These are phyloP conservation scores for Antheraea pernyi DNA, from an alignment of 1,140 invertebrate genomes.

Conservation along the genomic window DNA sequence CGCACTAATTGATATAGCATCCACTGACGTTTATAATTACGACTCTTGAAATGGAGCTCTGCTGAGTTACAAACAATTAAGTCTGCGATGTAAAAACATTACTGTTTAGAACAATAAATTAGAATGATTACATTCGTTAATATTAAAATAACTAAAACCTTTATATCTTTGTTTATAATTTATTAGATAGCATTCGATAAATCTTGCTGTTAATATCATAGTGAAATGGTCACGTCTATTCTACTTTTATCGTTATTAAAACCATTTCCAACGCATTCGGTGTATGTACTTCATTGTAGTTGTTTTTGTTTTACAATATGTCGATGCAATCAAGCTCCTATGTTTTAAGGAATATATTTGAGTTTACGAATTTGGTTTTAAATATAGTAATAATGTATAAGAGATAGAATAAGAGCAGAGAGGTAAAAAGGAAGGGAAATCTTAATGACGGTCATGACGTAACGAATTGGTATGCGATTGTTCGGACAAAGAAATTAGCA, in stretches of 20 bases:
- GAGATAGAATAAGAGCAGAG: constrained; percentile 19
- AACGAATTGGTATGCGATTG: constrained; percentile 59
- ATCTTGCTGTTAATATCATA: not conserved
- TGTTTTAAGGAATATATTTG: too few relatives aligned
- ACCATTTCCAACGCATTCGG: too few relatives aligned
- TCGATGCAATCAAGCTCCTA: too few relatives aligned
- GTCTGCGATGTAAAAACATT: constrained; percentile 19
- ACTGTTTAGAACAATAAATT: not conserved
- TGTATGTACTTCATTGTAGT: too few relatives aligned
- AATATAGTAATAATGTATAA: not conserved
- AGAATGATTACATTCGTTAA: not conserved
- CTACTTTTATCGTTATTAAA: too few relatives aligned
- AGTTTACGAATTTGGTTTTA: not conserved
- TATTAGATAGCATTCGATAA: not conserved
- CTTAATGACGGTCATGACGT: constrained; percentile 52
- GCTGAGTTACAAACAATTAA: constrained; percentile 11
- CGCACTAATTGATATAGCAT: constrained; percentile 69
- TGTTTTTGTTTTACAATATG: too few relatives aligned
- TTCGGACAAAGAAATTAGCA: constrained; percentile 46
- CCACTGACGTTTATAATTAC: constrained; percentile 56
- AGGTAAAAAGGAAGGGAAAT: constrained; percentile 19
- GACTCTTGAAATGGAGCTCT: constrained; percentile 33
- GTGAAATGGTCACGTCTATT: not conserved
- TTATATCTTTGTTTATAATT: not conserved
- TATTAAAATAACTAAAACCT: not conserved